Base-by-base conservation (phyloP, 1,140 invertebrate species). In the Drosophila guanche region DNA sequence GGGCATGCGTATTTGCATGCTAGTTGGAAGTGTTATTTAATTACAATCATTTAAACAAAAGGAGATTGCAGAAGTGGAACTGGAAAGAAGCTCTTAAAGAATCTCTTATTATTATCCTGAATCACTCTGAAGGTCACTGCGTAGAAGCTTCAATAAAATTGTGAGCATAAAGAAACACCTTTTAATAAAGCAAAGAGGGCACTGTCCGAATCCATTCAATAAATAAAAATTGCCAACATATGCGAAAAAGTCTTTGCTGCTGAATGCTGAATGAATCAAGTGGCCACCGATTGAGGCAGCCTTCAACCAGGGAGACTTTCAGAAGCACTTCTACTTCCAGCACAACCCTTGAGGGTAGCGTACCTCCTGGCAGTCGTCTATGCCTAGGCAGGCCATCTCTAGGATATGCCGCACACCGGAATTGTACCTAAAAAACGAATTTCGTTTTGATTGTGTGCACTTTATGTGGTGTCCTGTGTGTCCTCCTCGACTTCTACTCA, bases 401-500 rank as follows among this genome's bases (percentile, higher is more conserved):
- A 29, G 33, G 16, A 20, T 1, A 41, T 42, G 29, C 41, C 33
- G 33, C 52, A n/a, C 22, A 33, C 48, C 54, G 55, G 23, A 58
- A 63, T 60, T 60, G 57, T 83, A 86, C 68, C 80, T 69, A 86
- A 86, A 33, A 85, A 86, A 68, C 69, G 74, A 78, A 86, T 88
- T 88, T 86, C 83, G 79, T 78, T 83, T 78, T 88, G 83, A 86
- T 86, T 86, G 81, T 86, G 78, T 88, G 75, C 81, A 85, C 81
- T 85, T 85, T 86, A 80, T 76, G 33, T 37, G 81, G 83, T 65
- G 73, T 69, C 73, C 81, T 57, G 41, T 27, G 41, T 27, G 47
- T 20, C 72, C 53, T 33, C 48, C 55, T 41, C 45, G 37, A 52
- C 54, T 41, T 37, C 22, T 12, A 50, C 47, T 42, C 22, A 8